Conservation (phyloP, 92 coral and sea anemone species). For the Epizoanthus illoricatus region DNA sequence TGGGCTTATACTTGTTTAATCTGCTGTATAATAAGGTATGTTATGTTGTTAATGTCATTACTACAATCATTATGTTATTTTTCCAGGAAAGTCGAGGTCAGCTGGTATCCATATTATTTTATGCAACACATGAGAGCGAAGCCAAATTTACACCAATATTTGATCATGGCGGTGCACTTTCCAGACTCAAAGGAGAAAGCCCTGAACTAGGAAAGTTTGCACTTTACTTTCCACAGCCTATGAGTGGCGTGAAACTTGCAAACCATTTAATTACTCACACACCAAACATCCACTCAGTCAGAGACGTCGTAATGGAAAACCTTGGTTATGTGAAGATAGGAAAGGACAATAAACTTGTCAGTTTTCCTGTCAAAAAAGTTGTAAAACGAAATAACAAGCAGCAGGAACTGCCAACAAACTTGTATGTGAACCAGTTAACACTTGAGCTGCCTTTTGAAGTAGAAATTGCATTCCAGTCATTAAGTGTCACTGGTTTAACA, state of each 20-base stretch:
- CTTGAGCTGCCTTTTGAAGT: slow-evolving; percentile 88
- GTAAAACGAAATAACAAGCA: slow-evolving; percentile 67
- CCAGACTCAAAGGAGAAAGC: slow-evolving; percentile 73
- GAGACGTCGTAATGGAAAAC: slow-evolving; percentile 77
- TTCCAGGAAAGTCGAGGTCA: slow-evolving; percentile 71
- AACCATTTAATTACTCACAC: slow-evolving; percentile 82
- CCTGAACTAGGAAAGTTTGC: slow-evolving; percentile 89
- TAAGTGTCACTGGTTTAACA: slow-evolving; percentile 58
- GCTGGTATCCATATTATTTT: slow-evolving; percentile 83
- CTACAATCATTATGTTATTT: background rate
- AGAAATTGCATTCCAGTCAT: slow-evolving; percentile 87
- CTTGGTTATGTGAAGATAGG: slow-evolving; percentile 67
- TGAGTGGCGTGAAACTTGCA: slow-evolving; percentile 54
- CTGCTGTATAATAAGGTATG: too few relatives aligned
- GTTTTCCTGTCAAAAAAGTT: slow-evolving; percentile 73
- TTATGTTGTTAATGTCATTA: too few relatives aligned
- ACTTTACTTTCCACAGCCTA: slow-evolving; percentile 66
- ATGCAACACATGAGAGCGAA: slow-evolving; percentile 81
- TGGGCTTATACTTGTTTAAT: too few relatives aligned
- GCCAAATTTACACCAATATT: slow-evolving; percentile 64
- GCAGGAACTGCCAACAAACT: slow-evolving; percentile 75
- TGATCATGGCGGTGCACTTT: slow-evolving; percentile 54
- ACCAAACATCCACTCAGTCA: slow-evolving; percentile 88
- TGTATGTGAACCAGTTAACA: slow-evolving; percentile 79
- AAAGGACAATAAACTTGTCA: slow-evolving; percentile 65